Conservation (phyloP, 2,797 vertebrate genomes). For the Ispidina picta region DNA sequence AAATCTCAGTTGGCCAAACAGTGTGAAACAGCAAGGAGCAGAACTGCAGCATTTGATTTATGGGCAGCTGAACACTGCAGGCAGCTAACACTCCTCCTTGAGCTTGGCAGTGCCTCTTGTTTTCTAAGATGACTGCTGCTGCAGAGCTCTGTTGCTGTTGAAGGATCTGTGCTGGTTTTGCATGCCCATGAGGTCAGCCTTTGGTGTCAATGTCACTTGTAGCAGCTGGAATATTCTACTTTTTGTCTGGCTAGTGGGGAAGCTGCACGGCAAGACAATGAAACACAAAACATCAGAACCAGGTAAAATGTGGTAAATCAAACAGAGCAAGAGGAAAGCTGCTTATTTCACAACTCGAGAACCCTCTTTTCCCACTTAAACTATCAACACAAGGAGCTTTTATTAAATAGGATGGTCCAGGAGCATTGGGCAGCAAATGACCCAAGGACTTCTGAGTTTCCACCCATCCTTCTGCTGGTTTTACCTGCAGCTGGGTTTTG, state of each 20-base stretch:
- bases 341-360: neutral
- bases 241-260: neutral
- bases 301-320: neutral
- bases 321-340: neutral
- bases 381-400: neutral
- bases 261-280: neutral
- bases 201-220: neutral
- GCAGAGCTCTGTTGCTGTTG: neutral
- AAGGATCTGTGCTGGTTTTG: neutral
- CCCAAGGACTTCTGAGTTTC: neutral
- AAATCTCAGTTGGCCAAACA: neutral
- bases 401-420: neutral
- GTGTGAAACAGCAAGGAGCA: neutral
- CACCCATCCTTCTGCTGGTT: neutral
- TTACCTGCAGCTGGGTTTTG: neutral
- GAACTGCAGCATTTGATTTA: slow-evolving; percentile 22
- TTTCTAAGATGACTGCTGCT: neutral
- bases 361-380: neutral
- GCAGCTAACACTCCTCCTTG: neutral
- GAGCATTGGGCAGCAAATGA: neutral
- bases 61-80: slow-evolving; percentile 6
- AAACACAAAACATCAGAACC: neutral
- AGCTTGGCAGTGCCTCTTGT: neutral
- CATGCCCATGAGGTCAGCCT: neutral
- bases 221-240: neutral